A percentile compares a stretch with the other conserved stretches of the same genome.
phyloP scores from a whole-genome alignment of 2,888 invertebrate species.

The Caenorhabditis zanzibari region DNA sequence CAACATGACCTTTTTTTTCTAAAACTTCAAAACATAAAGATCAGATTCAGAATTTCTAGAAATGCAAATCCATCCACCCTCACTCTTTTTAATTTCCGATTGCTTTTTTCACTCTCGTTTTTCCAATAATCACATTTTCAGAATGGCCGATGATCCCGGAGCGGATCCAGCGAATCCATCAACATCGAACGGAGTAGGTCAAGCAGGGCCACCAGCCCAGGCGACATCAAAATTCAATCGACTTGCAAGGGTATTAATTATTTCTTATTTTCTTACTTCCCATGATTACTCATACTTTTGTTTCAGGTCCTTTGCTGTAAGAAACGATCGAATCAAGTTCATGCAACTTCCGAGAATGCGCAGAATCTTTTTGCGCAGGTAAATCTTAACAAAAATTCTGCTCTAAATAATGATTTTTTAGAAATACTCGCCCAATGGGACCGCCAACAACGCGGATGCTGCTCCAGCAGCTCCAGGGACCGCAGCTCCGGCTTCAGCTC shows the following conservation, averaged over 20 bases:
- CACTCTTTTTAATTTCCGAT: background rate
- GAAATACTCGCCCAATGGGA: slow-evolving; percentile 49
- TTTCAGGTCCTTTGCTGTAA: no score
- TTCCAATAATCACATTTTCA: slow-evolving; percentile 18
- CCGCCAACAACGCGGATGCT: background rate
- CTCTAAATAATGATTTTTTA: background rate
- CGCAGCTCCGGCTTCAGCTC: slow-evolving; percentile 3
- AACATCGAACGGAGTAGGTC: slow-evolving; percentile 21
- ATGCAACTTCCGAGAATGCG: slow-evolving; percentile 17
- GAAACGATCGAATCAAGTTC: slow-evolving; percentile 55
- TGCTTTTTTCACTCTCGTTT: slow-evolving; percentile 1
- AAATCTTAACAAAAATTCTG: background rate
- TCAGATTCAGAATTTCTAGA: background rate
- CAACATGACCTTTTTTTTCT: background rate
- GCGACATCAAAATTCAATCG: slow-evolving; percentile 40
- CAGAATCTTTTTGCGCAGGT: slow-evolving; percentile 65
- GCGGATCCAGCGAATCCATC: slow-evolving; percentile 29
- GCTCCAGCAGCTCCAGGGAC: background rate
- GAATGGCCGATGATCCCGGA: slow-evolving; percentile 27
- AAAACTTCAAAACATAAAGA: no score
- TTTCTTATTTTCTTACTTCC: background rate
- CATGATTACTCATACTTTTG: background rate
- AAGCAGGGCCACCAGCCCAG: background rate
- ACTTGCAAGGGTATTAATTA: slow-evolving; percentile 45
- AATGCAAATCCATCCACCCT: background rate